Evolutionary conservation across 2,797 vertebrate species (phyloP).

Genomic region (Phyllotis vaccarum): DNA sequence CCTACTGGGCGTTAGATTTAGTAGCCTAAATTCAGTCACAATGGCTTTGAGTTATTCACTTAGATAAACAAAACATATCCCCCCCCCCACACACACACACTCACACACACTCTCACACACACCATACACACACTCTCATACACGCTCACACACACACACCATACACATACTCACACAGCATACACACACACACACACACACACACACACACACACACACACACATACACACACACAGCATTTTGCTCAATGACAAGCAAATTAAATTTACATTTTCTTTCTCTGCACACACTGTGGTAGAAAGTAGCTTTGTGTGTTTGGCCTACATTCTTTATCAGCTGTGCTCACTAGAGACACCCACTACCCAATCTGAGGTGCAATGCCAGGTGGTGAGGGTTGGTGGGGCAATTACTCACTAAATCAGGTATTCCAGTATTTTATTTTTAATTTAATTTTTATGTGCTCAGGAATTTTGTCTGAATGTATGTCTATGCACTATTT

Average conservation of each 20-base stretch:
- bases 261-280: neutral
- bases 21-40: neutral
- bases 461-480: neutral
- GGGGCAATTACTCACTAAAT: neutral
- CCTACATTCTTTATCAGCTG: neutral
- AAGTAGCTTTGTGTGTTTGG: neutral
- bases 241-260: neutral
- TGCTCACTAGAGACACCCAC: neutral
- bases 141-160: neutral
- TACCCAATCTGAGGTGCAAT: neutral
- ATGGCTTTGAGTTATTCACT: neutral
- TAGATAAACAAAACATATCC: neutral
- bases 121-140: neutral
- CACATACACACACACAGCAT: neutral
- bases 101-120: neutral
- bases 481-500: neutral
- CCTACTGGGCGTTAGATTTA: neutral
- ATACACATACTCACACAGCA: neutral
- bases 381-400: no score
- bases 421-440: neutral
- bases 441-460: neutral
- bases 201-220: neutral
- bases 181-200: neutral
- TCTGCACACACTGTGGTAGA: neutral
- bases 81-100: fast-evolving